Base-by-base conservation (phyloP, 2,113 vertebrate genomes). In the Toxostoma redivivum region DNA sequence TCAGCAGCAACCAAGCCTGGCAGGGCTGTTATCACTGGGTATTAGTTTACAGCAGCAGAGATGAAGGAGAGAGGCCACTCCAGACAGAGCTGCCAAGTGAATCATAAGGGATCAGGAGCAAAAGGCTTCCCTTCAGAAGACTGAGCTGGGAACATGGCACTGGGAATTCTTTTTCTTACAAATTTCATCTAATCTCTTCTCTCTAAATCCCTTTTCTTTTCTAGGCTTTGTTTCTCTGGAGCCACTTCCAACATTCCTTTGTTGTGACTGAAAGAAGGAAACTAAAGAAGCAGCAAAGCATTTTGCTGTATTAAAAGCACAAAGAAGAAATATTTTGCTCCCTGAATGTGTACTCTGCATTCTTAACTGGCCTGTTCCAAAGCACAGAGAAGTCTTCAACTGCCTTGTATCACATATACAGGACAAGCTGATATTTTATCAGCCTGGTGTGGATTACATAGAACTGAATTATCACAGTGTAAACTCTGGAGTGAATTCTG, bases 141-240 rank as follows among this genome's bases (percentile, higher is more conserved):
- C 50, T 92, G 81, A 90, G 47, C 54, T 80, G 47, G 66, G 38
- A 91, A 86, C 60, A 45, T 4, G 22, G 64, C 38, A 44, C 64
- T 44, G 69, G 82, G 74, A 95, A 80, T 86, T 90, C 64, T 88
- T 92, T 84, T 88, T 70, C 56, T 92, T 83, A 88, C 57, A 78
- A 83, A 56, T 90, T 77, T 82, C 44, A 88, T 86, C 82, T 94
- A 88, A 96, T 88, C 87, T 95, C 48, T 77, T 73, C 80, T 70
- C 45, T 66, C 54, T 83, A 88, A 92, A 95, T 47, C 76, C 60
- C 60, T 74, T 92, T 88, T 86, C 90, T 90, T 47, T 81, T 88
- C 72, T 47, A 57, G 47, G 66, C 31, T 94, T 88, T 96, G 88
- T 92, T 95, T 93, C 85, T 94, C 72, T 92, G 60, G 64, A 77